Evolutionary conservation across 2,888 invertebrate species (phyloP), one percentile per base, ranked within the genome.

Genomic region (Barypeithes pellucidus): DNA sequence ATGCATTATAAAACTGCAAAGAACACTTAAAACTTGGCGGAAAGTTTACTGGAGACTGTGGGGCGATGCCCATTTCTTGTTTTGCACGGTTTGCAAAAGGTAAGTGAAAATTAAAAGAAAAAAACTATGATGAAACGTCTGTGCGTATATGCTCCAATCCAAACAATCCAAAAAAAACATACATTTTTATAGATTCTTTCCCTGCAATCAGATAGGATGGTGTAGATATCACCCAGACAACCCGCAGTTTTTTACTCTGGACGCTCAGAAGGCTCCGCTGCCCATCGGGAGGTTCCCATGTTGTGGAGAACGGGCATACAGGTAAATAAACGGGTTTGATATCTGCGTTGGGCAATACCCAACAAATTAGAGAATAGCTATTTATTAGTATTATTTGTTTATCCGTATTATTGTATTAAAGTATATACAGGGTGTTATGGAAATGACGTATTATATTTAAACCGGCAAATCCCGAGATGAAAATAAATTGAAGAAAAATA

Each of bases 31-130:
- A 76, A 92, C 93, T 0, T 98, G 98, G 98, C 89, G 96, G 0
- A 84, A 81, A 71, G 95, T 97, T 2, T 98, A 97, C 86, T 98
- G 98, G 98, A 90, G 94, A 50, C 87, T 97, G 57, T 97, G 97
- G 97, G 95, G 95, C 0, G 93, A 94, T 81, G 93, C 95, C 76
- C 97, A 98, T 86, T 95, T 93, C 86, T 87, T 97, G 22, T 90
- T 90, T 72, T 98, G 98, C 82, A 90, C 91, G 59, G 89, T 90
- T 1, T 97, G 96, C 82, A 93, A 94, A 81, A 90, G 69, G 73
- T 73, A 59, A 29, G 7, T 1, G 9, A 29, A 7, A 29, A 29
- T 33, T 5, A 33, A 33, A 33, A 33, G 33, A 33, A 33, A 5
- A 33, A 33, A 8, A 33, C 33, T 8, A n/a, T n/a, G n/a, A n/a